Conservation (phyloP, 2,888 invertebrate genomes). For the Hybos culiciformis region DNA sequence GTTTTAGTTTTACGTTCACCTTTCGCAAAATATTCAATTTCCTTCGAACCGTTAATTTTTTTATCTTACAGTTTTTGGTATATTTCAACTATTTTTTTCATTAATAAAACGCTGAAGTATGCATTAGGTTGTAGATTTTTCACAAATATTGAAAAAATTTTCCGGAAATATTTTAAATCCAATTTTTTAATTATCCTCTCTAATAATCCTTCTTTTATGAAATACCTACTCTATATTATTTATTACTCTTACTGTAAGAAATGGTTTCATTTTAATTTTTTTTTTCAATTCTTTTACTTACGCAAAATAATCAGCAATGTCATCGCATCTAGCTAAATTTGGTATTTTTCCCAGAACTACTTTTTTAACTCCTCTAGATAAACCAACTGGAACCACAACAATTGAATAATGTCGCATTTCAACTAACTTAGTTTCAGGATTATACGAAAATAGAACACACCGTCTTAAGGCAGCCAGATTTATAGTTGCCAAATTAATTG, state of each 20-base stretch:
- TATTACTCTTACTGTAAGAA: no score
- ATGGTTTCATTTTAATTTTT: neutral
- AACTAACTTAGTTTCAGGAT: slow-evolving; percentile 65
- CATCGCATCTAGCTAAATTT: slow-evolving; percentile 56
- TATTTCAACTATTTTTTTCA: no score
- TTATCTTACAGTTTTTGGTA: no score
- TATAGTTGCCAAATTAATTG: slow-evolving; percentile 76
- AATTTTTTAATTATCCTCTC: no score
- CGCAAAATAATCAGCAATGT: slow-evolving; percentile 32
- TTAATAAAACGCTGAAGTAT: no score
- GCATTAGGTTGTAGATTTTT: neutral
- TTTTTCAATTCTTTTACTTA: slow-evolving; percentile 20
- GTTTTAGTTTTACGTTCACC: no score
- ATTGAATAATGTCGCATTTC: slow-evolving; percentile 95
- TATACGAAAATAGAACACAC: slow-evolving; percentile 84
- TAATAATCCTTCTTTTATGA: no score
- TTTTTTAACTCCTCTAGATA: slow-evolving; percentile 85
- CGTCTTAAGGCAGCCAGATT: slow-evolving; percentile 75
- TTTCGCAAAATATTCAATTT: no score
- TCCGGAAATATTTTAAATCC: no score
- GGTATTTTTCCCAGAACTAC: slow-evolving; percentile 84
- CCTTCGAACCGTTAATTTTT: no score
- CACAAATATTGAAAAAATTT: slow-evolving; percentile 1
- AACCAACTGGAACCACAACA: slow-evolving; percentile 76
- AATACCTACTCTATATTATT: no score